These are phyloP conservation scores for Agrochola lota DNA, from an alignment of 2,888 invertebrate genomes.

Conservation along the genomic window DNA sequence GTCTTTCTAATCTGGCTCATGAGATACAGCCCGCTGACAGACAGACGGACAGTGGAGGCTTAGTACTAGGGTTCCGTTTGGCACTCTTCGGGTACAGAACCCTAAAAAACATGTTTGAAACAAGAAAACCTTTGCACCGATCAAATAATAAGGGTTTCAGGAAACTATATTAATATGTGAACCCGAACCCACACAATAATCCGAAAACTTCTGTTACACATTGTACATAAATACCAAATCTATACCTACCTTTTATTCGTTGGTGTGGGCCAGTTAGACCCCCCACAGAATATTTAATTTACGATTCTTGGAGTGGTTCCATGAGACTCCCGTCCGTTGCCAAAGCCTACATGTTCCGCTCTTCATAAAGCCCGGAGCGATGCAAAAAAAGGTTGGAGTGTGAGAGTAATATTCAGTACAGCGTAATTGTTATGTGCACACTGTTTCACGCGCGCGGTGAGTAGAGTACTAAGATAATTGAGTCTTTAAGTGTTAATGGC, in stretches of 20 bases:
- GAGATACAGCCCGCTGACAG: too few relatives aligned
- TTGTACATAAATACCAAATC: not conserved
- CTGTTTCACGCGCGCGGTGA: not conserved
- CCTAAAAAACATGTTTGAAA: not conserved
- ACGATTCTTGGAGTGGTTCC: too few relatives aligned
- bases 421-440: not conserved
- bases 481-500: not conserved
- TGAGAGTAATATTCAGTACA: not conserved
- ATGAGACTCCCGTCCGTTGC: not conserved
- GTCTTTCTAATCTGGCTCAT: too few relatives aligned
- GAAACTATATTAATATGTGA: constrained; percentile 5
- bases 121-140: not conserved
- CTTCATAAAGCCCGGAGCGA: constrained; percentile 3
- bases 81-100: too few relatives aligned
- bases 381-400: constrained; percentile 8
- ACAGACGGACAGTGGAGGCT: too few relatives aligned
- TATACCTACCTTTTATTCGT: not conserved
- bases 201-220: not conserved
- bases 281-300: constrained; percentile 63
- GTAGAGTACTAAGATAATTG: too few relatives aligned
- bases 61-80: too few relatives aligned
- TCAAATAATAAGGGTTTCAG: not conserved
- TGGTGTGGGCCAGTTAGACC: constrained; percentile 36
- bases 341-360: constrained; percentile 16
- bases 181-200: not conserved